Percentiles rank a stretch among this genome's conserved stretches.
Conservation (phyloP, 2,797 vertebrate genomes). For the Labroides dimidiatus region DNA sequence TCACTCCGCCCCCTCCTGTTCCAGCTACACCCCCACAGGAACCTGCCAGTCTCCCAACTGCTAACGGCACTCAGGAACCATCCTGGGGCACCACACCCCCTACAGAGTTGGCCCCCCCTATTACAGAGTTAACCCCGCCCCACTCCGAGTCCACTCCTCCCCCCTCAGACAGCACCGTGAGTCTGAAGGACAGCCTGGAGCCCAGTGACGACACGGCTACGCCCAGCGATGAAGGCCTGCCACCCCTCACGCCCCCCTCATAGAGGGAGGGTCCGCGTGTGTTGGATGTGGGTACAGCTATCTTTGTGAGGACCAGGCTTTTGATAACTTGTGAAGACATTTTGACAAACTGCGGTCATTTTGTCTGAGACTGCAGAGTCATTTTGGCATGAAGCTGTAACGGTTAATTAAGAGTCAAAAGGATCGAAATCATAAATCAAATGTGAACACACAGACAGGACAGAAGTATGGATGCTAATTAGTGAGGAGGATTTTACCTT, state of each 20-base stretch:
- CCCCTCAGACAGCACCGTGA: slow-evolving; percentile 81
- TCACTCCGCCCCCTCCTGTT: background rate
- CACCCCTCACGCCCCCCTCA: slow-evolving; percentile 77
- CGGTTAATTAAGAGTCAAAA: background rate
- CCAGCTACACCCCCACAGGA: slow-evolving; percentile 19
- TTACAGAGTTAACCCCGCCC: slow-evolving; percentile 67
- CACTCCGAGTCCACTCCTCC: slow-evolving; percentile 64
- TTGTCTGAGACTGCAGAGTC: background rate
- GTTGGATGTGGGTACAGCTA: slow-evolving; percentile 16
- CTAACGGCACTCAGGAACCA: slow-evolving; percentile 77
- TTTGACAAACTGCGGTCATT: background rate
- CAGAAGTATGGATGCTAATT: background rate
- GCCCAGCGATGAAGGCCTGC: slow-evolving; percentile 81
- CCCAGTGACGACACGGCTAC: slow-evolving; percentile 83
- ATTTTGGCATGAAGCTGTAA: background rate
- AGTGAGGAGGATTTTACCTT: background rate
- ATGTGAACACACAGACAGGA: slow-evolving; percentile 1
- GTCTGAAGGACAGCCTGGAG: slow-evolving; percentile 85
- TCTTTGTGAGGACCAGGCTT: slow-evolving; percentile 55
- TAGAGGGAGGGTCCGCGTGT: slow-evolving; percentile 47
- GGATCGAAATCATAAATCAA: too few species aligned
- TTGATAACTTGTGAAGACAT: background rate
- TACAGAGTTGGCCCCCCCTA: slow-evolving; percentile 49
- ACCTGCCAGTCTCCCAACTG: slow-evolving; percentile 44
- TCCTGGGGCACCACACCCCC: slow-evolving; percentile 62